Base-by-base conservation (phyloP, 2,888 invertebrate genomes). In the Melipona beecheii region DNA sequence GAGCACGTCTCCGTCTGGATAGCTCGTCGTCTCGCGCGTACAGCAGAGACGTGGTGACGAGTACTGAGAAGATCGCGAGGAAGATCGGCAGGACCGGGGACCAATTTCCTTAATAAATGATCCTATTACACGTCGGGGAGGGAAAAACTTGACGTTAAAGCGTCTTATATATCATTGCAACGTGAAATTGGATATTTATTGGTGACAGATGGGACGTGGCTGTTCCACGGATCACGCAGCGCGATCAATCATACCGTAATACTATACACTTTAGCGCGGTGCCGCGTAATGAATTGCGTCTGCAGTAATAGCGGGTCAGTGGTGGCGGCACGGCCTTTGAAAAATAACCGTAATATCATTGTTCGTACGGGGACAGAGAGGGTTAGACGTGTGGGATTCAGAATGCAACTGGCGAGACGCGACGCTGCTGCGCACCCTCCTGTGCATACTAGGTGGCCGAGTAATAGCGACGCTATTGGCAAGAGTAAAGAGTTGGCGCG, bases 111-210 rank as follows among this genome's bases (percentile, higher is more conserved):
- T 93, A 93, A 94, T 93, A 94, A 94, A 94, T 94, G 94, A 93
- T 92, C 91, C 93, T 91, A 94, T 94, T 94, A 93, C 91, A 88
- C 85, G 90, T 85, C 76, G 89, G 91, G 89, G 92, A 93, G 21
- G 21, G 19, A 93, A 93, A 65, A 93, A 92, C 88, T 89, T 86
- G 84, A 87, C 92, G 92, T 92, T 93, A 92, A 94, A 93, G 93
- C 92, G 92, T 94, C 93, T 94, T 93, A 93, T 93, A 93, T 92
- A 93, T 94, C 93, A 93, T 92, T 91, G 92, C 90, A 92, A 94
- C 92, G 91, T 93, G 94, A 94, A 94, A 94, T 94, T 94, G 94
- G 94, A 94, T 94, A 94, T 94, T 94, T 94, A 94, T 94, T 93
- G 93, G 93, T 93, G 94, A 94, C 93, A 93, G 93, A 93, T 93